These are phyloP conservation scores for Dasysyrphus albostriatus DNA, from an alignment of 2,888 invertebrate genomes.

Conservation along the genomic window DNA sequence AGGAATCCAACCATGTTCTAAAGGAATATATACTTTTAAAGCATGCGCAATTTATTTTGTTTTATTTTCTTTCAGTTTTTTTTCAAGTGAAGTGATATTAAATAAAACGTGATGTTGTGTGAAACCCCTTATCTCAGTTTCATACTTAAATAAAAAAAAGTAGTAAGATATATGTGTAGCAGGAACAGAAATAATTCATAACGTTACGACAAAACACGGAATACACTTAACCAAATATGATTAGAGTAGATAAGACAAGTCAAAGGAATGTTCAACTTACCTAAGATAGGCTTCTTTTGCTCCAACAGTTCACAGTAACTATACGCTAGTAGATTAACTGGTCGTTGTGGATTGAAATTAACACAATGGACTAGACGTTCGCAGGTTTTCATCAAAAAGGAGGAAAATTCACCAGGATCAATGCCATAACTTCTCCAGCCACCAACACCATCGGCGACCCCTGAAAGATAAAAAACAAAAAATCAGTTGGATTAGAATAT, in stretches of 20 bases:
- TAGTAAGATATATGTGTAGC: background rate
- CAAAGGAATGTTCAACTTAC: conserved; percentile 84
- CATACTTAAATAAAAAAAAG: conserved; percentile 14
- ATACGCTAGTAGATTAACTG: conserved; percentile 94
- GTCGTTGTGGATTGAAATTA: conserved; percentile 93
- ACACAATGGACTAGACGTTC: conserved; percentile 96
- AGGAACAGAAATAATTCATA: conserved; percentile 13
- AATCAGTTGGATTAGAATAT: background rate
- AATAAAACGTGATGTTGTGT: conserved; percentile 69
- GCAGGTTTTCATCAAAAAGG: conserved; percentile 96
- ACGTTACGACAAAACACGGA: background rate
- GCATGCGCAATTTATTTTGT: conserved; percentile 54
- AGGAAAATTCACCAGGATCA: conserved; percentile 98
- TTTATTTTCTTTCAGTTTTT: conserved; percentile 11
- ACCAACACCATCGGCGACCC: conserved; percentile 99
- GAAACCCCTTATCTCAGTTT: conserved; percentile 58
- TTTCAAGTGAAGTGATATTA: conserved; percentile 20
- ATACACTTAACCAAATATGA: background rate
- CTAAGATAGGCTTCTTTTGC: conserved; percentile 96
- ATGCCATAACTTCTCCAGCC: conserved; percentile 99
- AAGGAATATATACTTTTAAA: background rate
- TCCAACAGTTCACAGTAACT: conserved; percentile 96
- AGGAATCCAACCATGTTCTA: background rate
- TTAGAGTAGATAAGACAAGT: conserved; percentile 1
- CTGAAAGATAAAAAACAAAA: conserved; percentile 85